Evolutionary conservation across 2,797 vertebrate species (phyloP), one percentile per base, ranked within the genome.

Genomic region (Betta splendens): DNA sequence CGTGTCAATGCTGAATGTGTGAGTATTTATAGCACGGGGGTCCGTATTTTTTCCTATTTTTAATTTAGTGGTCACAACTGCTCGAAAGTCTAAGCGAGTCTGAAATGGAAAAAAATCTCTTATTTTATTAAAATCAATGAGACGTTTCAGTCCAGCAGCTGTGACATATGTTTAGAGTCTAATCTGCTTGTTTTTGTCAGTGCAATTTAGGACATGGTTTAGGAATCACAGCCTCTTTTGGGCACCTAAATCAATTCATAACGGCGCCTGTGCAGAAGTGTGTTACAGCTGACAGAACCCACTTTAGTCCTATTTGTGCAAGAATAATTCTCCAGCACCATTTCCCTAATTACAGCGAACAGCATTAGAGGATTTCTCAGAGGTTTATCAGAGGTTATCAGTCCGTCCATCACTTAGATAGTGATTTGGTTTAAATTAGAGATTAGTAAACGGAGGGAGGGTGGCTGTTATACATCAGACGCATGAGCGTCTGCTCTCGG

Each of bases 181-280:
- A 18, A 35, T 40, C 17, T 32, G 15, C 13, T 13, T 31, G 7
- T n/a, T 46, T 5, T n/a, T 6, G 4, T 12, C 23, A 23, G 47
- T 20, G 22, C 18, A 46, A 22, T 46, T 25, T 36, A 46, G 23
- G 13, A 69, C 26, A 45, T 25, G 18, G 46, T n/a, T 36, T 5
- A 2, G 8, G 18, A 38, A 21, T 18, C 25, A 39, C 5, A 52
- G 15, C 10, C 13, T 23, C 1, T 28, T 13, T 63, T 31, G 36
- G 6, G 29, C 13, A 36, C 2, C 7, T 17, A 13, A 17, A 39
- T 40, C 12, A 20, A 6, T 35, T 53, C 16, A 43, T 32, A 33
- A 32, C 25, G 32, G 22, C 5, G 9, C n/a, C 21, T 3, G 9
- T 32, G 13, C 29, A 42, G 11, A 5, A 1, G 9, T 11, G 36